These are phyloP conservation scores for Allenopithecus nigroviridis DNA, from an alignment of 2,797 vertebrate genomes.

Conservation along the genomic window DNA sequence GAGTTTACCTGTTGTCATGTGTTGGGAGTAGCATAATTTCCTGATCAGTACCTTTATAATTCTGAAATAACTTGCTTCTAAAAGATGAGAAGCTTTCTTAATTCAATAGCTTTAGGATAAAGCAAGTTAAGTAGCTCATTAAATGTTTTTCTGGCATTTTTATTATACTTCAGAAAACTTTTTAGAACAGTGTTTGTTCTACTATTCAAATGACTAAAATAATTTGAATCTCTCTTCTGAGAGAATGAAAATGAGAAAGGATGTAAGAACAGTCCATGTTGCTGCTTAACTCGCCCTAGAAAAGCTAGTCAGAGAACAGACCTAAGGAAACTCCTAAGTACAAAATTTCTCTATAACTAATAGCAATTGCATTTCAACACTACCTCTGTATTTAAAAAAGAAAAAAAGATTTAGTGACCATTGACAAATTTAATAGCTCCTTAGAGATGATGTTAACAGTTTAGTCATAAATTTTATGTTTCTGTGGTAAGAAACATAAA, in stretches of 20 bases:
- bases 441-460: slow-evolving; percentile 7
- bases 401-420: not conserved
- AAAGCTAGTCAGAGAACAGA: not conserved
- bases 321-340: not conserved
- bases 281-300: not conserved
- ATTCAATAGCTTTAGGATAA: not conserved
- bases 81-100: not conserved
- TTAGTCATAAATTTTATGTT: slow-evolving; percentile 24
- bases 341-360: not conserved
- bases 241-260: not conserved
- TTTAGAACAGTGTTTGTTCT: not conserved
- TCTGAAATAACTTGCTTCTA: not conserved
- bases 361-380: not conserved
- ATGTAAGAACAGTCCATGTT: not conserved
- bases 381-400: not conserved
- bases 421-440: slow-evolving; percentile 24
- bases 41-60: not conserved
- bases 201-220: not conserved
- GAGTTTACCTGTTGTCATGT: not conserved
- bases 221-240: not conserved
- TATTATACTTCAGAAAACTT: not conserved
- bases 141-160: not conserved
- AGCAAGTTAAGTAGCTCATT: not conserved
- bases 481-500: not conserved
- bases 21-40: not conserved